Evolutionary conservation across 2,797 vertebrate genomes (phyloP).

Genomic region (Sphaeramia orbicularis): DNA sequence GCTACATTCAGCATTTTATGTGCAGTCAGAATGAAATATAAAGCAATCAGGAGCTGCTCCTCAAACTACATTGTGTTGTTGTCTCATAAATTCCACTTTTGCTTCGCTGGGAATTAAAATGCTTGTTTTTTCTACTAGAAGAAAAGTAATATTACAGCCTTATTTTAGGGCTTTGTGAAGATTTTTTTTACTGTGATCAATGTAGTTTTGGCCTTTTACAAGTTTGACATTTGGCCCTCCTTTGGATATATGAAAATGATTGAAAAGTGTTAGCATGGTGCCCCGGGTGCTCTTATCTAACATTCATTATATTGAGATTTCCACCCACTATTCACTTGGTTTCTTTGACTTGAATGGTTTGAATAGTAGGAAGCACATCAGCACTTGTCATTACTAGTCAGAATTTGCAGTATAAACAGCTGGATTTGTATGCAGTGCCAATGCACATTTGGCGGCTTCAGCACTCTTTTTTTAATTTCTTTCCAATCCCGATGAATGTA

Average conservation of each 20-base stretch:
- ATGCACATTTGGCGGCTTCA: constrained; percentile 33
- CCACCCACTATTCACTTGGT: constrained; percentile 15
- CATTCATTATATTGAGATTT: constrained; percentile 31
- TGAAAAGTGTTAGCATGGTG: too few relatives aligned
- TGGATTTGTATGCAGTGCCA: too few relatives aligned
- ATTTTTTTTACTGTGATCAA: constrained; percentile 2
- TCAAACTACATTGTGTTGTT: constrained; percentile 1
- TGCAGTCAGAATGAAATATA: constrained; percentile 15
- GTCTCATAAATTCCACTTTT: background rate
- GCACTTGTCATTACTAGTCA: constrained; percentile 47
- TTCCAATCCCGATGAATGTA: background rate
- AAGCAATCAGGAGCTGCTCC: constrained; percentile 2
- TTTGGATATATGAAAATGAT: background rate
- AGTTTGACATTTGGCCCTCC: constrained; percentile 47
- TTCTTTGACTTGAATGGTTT: constrained; percentile 38
- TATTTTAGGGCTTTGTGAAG: constrained; percentile 2
- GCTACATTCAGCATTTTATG: constrained; percentile 1
- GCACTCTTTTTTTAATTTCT: too few relatives aligned
- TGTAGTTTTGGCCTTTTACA: background rate
- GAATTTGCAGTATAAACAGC: constrained; percentile 51
- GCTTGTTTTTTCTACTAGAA: too few relatives aligned
- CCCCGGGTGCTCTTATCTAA: background rate
- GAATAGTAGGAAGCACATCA: constrained; percentile 54
- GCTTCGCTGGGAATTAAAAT: background rate
- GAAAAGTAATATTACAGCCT: too few relatives aligned